phyloP scores from a whole-genome alignment of 2,113 vertebrate species.

The Zosterops japonicus region DNA sequence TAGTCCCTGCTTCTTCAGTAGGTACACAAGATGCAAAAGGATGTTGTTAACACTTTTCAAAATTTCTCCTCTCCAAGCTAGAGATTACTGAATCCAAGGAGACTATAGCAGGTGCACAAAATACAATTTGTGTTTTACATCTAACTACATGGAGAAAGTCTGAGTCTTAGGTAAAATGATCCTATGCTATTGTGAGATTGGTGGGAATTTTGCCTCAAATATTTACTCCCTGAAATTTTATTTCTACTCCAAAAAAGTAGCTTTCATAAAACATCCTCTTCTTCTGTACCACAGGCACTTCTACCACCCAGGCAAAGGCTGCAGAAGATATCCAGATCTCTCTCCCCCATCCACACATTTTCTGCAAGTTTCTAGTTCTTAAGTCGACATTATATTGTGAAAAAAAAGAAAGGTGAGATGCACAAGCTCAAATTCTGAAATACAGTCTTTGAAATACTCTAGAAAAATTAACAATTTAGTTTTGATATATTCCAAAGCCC shows the following conservation, averaged over 20 bases:
- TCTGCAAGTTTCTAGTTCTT: neutral
- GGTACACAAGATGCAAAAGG: neutral
- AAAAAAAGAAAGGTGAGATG: neutral
- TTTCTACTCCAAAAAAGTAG: neutral
- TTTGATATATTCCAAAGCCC: neutral
- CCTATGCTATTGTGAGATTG: too few species aligned
- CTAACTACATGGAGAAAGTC: neutral
- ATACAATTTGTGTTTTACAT: neutral
- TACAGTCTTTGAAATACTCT: neutral
- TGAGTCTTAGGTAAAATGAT: neutral
- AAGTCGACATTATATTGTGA: neutral
- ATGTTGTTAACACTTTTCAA: neutral
- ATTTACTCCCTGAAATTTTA: neutral
- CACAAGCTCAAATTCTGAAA: neutral
- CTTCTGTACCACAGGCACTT: neutral
- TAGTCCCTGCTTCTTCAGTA: neutral
- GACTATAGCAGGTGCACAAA: neutral
- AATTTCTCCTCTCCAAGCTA: neutral
- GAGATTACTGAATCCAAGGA: neutral
- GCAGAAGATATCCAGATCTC: neutral
- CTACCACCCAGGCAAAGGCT: neutral
- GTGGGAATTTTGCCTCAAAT: neutral
- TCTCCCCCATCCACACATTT: fast-evolving
- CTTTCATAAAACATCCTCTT: neutral
- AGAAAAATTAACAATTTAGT: neutral